Conservation (phyloP, 2,888 invertebrate genomes). For the Artemia sinica region DNA sequence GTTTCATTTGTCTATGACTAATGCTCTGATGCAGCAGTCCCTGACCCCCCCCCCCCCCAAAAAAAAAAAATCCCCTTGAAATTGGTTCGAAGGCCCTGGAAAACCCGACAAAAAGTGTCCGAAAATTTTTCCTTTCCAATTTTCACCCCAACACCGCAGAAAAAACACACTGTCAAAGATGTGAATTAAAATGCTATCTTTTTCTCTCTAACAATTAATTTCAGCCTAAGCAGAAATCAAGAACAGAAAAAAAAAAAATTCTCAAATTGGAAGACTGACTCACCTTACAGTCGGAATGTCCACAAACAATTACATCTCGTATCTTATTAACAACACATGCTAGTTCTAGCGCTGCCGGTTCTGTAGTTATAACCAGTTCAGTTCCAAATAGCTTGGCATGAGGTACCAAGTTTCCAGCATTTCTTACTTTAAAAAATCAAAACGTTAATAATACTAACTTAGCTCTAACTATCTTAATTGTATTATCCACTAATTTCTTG, state of each 20-base stretch:
- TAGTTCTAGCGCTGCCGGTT: slow-evolving; percentile 85
- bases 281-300: slow-evolving; percentile 89
- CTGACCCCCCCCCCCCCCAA: background rate
- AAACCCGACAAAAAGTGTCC: too few relatives aligned
- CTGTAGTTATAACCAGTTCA: slow-evolving; percentile 65
- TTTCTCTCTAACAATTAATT: background rate
- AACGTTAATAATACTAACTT: background rate
- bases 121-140: too few relatives aligned
- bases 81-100: background rate
- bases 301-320: slow-evolving; percentile 81
- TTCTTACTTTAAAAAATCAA: slow-evolving; percentile 54
- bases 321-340: slow-evolving; percentile 83
- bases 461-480: slow-evolving; percentile 1
- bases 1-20: too few relatives aligned
- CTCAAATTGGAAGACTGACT: slow-evolving; percentile 19
- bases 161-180: background rate
- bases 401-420: slow-evolving; percentile 88
- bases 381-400: slow-evolving; percentile 71
- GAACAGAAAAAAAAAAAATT: too few relatives aligned
- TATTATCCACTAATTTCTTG: too few relatives aligned
- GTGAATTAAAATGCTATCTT: background rate
- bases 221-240: too few relatives aligned
- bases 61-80: background rate
- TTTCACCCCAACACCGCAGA: too few relatives aligned
- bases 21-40: too few relatives aligned